Evolutionary conservation across 2,797 vertebrate species (phyloP).

Genomic region (Mormyrus hasselquistii): DNA sequence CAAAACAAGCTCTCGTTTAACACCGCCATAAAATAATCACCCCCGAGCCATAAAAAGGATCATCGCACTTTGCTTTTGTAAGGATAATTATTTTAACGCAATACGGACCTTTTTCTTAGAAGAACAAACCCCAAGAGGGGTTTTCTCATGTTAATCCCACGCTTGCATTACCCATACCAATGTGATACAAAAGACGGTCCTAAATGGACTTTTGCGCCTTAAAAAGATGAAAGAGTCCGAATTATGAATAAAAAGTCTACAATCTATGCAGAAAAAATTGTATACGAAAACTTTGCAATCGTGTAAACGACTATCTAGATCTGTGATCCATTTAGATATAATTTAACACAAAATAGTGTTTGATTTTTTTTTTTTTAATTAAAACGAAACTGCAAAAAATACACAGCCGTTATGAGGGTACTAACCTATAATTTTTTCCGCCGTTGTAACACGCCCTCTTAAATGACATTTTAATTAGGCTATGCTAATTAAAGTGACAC

Average conservation of each 20-base stretch:
- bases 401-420: not conserved
- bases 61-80: conserved; percentile 26
- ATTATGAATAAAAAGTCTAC: not conserved
- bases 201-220: not conserved
- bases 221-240: not conserved
- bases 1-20: conserved; percentile 28
- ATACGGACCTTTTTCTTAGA: not conserved
- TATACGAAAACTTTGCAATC: not conserved
- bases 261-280: not conserved
- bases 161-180: not conserved
- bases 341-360: not conserved
- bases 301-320: not conserved
- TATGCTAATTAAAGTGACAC: not conserved
- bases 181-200: conserved; percentile 10
- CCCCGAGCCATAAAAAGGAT: conserved; percentile 34
- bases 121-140: not conserved
- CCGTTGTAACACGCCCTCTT: not conserved
- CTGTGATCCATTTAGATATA: not conserved
- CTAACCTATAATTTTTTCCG: not conserved
- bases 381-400: not conserved
- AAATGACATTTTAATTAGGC: not conserved
- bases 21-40: conserved; percentile 38
- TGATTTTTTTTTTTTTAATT: not conserved
- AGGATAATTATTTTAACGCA: conserved; percentile 7
- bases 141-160: conserved; percentile 12